Evolutionary conservation across 2,888 invertebrate genomes (phyloP).

Genomic region (Nomada hirtipes): DNA sequence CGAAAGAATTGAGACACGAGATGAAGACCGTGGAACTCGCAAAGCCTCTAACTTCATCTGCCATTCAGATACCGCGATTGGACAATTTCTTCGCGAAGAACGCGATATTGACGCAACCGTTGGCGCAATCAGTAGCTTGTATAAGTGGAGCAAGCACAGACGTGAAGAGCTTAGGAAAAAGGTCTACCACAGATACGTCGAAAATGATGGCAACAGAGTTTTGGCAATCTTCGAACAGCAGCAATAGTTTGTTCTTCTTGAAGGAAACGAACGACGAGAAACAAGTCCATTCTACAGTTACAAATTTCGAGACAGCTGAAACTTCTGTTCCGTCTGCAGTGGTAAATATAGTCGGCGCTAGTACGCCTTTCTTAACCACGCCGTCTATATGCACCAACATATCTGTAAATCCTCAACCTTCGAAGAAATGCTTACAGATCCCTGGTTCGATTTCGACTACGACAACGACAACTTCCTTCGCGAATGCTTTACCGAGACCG

Average conservation of each 20-base stretch:
- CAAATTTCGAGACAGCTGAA: constrained; percentile 3
- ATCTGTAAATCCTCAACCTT: constrained; percentile 23
- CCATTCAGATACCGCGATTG: constrained; percentile 44
- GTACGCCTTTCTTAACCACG: constrained; percentile 19
- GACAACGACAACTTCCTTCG: neutral
- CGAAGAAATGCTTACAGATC: constrained; percentile 32
- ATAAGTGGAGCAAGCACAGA: constrained; percentile 21
- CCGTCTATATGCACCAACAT: constrained; percentile 35
- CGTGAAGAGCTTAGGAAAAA: constrained; percentile 15
- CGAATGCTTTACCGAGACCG: constrained; percentile 29
- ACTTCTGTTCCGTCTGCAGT: constrained; percentile 36
- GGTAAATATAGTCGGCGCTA: constrained; percentile 29
- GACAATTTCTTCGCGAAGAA: constrained; percentile 42
- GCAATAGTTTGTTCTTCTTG: constrained; percentile 40
- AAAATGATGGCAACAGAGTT: constrained; percentile 44
- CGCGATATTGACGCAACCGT: constrained; percentile 34
- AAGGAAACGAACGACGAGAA: constrained; percentile 27
- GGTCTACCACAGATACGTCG: constrained; percentile 28
- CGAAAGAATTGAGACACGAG: constrained; percentile 1
- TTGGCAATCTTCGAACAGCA: constrained; percentile 35
- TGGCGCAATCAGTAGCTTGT: constrained; percentile 13
- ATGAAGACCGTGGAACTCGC: constrained; percentile 6
- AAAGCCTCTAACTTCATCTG: constrained; percentile 13
- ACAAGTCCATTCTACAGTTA: neutral
- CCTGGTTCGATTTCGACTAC: neutral